Evolutionary conservation across 2,888 invertebrate genomes (phyloP).

Genomic region (Chrysodeixis includens): DNA sequence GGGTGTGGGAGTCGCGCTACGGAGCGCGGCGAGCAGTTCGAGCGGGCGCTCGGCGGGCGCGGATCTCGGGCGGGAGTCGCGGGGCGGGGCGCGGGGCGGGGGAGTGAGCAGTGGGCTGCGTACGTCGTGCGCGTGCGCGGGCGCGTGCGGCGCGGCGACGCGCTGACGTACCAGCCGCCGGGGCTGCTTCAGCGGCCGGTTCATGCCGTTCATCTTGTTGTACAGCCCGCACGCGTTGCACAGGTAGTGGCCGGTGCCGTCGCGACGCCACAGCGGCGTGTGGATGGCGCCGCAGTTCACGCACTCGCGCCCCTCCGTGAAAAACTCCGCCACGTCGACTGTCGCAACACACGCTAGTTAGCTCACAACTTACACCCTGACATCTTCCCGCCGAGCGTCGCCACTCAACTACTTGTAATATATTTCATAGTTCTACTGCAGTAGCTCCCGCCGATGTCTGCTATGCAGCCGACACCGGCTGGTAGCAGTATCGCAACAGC

Average conservation of each 20-base stretch:
- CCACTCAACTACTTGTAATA: constrained; percentile 16
- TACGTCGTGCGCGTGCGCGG: constrained; percentile 81
- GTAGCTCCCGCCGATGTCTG: not conserved
- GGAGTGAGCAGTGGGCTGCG: constrained; percentile 70
- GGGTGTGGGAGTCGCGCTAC: constrained; percentile 63
- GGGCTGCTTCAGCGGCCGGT: constrained; percentile 98
- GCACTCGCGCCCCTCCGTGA: constrained; percentile 98
- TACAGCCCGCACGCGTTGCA: constrained; percentile 99
- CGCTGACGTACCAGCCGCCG: constrained; percentile 97
- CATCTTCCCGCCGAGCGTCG: constrained; percentile 56
- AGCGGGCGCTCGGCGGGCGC: constrained; percentile 81
- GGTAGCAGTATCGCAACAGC: not conserved
- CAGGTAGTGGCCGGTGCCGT: constrained; percentile 99
- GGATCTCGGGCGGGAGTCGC: constrained; percentile 70
- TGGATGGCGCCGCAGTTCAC: constrained; percentile 99
- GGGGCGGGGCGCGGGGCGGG: constrained; percentile 53
- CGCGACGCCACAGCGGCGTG: constrained; percentile 99
- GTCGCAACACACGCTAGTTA: constrained; percentile 66
- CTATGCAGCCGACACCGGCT: constrained; percentile 4
- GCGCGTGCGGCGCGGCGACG: constrained; percentile 82
- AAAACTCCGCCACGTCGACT: constrained; percentile 93
- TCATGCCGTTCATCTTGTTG: constrained; percentile 99
- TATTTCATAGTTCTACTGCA: not conserved
- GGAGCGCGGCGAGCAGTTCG: constrained; percentile 55
- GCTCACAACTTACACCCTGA: constrained; percentile 40